Base-by-base conservation (phyloP, 2,888 invertebrate species). In the Pelosia muscerda region DNA sequence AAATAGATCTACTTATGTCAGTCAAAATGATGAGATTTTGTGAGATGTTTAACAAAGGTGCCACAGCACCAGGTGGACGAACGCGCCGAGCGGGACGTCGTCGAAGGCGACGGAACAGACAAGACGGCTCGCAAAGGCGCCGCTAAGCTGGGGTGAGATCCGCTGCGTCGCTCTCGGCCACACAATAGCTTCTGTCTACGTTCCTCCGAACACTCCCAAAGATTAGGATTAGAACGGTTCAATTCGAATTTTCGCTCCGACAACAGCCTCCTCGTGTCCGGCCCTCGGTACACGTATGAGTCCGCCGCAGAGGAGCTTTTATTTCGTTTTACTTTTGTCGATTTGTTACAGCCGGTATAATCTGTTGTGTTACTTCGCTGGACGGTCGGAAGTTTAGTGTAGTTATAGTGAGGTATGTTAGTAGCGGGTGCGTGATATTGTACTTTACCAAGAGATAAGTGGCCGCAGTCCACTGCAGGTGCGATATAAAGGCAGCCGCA, bases 31-130 rank as follows among this genome's bases (percentile, higher is more conserved):
- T 97, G 97, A 66, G 97, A 96, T 92, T 97, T 97, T 82, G 96
- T 96, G 93, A 97, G 96, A 82, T 97, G 97, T 90, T 96, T 96
- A 88, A 97, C 97, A 92, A 97, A 97, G 80, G 96, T 96, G 88
- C 97, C 97, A 90, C 97, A 97, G 91, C 97, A 97, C 97, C 97
- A 97, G 34, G 96, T 96, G 77, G 96, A 96, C 71, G 96, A 96
- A 80, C 96, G 95, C 56, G 95, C 95, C 67, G 95, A 95, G 83
- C 93, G 93, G 81, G 88, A 69, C 82, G 83, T 68, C 80, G 87
- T 53, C 77, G 80, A 74, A 74, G 82, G 73, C 63, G 86, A 79
- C 49, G 84, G 78, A 62, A 81, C 82, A 57, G 75, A 68, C 68
- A 77, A 81, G 71, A 75, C 84, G 68, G 84, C 73, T 56, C 85